phyloP scores from a whole-genome alignment of 2,888 invertebrate genomes.

The Andrena haemorrhoa region DNA sequence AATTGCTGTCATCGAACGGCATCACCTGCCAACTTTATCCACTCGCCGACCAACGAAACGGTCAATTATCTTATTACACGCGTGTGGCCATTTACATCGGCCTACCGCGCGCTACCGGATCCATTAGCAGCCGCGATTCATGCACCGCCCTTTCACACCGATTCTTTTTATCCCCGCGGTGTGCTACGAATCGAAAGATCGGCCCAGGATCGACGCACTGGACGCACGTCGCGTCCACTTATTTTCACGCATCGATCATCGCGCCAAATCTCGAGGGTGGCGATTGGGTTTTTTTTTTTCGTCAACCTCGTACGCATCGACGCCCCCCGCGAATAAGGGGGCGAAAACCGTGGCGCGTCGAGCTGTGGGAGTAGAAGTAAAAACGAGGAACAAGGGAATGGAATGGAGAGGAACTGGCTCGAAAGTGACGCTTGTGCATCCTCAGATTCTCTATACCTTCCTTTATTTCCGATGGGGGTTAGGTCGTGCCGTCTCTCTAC shows the following conservation, averaged over 20 bases:
- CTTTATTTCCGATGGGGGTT: too few relatives aligned
- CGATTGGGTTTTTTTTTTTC: constrained; percentile 16
- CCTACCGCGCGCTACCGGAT: constrained; percentile 23
- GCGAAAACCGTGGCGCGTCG: neutral
- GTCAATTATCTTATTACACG: constrained; percentile 71
- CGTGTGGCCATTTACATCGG: constrained; percentile 24
- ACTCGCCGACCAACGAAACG: constrained; percentile 55
- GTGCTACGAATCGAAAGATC: neutral
- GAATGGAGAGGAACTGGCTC: neutral
- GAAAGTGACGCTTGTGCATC: neutral
- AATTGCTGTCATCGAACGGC: constrained; percentile 70
- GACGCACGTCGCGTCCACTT: constrained; percentile 1
- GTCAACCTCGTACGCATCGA: constrained; percentile 1
- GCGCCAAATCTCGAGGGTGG: constrained; percentile 1
- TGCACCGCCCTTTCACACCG: neutral
- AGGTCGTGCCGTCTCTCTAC: neutral
- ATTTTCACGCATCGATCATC: constrained; percentile 6
- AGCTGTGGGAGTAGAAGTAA: neutral
- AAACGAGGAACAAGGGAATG: constrained; percentile 16
- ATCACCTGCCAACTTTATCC: constrained; percentile 61
- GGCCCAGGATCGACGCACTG: neutral
- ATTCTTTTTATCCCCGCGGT: neutral
- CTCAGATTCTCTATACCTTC: too few relatives aligned
- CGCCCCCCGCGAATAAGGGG: constrained; percentile 24
- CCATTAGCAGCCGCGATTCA: constrained; percentile 31